Percentiles rank a stretch among this genome's conserved stretches.
phyloP scores from a whole-genome alignment of 2,888 invertebrate genomes.

The Rhamnusium bicolor region DNA sequence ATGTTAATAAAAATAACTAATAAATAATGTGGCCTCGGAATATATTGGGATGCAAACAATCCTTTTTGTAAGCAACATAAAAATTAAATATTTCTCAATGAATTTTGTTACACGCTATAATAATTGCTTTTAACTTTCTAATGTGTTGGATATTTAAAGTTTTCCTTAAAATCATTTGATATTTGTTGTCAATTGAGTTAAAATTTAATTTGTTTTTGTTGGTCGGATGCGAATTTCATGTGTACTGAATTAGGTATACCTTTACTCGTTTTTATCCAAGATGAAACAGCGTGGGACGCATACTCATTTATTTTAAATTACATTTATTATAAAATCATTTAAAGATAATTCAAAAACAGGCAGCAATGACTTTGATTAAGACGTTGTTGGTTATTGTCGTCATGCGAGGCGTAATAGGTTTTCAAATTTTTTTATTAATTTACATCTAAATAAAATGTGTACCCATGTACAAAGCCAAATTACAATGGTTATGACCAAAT shows the following conservation, averaged over 20 bases:
- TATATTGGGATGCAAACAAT: slow-evolving; percentile 10
- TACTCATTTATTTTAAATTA: background rate
- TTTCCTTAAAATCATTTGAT: slow-evolving; percentile 18
- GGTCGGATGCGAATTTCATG: background rate
- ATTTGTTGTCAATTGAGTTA: slow-evolving; percentile 15
- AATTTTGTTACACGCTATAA: slow-evolving; percentile 11
- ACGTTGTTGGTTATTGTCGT: background rate
- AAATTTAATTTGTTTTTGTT: slow-evolving; percentile 12
- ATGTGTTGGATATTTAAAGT: slow-evolving; percentile 12
- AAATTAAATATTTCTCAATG: slow-evolving; percentile 22
- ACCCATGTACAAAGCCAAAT: too few relatives aligned
- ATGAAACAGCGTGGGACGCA: background rate
- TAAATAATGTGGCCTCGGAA: slow-evolving; percentile 18
- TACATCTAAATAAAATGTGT: background rate
- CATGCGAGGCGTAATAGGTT: too few relatives aligned
- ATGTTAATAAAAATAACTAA: slow-evolving; percentile 18
- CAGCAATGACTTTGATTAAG: background rate
- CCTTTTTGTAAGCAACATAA: slow-evolving; percentile 13
- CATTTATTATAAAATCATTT: background rate
- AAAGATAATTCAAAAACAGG: background rate
- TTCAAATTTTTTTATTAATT: background rate
- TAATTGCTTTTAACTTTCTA: slow-evolving; percentile 29
- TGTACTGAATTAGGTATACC: too few relatives aligned
- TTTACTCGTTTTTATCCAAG: background rate
- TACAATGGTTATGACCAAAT: too few relatives aligned